Conservation (phyloP, 2,113 vertebrate genomes). For the Poicephalus gulielmi region DNA sequence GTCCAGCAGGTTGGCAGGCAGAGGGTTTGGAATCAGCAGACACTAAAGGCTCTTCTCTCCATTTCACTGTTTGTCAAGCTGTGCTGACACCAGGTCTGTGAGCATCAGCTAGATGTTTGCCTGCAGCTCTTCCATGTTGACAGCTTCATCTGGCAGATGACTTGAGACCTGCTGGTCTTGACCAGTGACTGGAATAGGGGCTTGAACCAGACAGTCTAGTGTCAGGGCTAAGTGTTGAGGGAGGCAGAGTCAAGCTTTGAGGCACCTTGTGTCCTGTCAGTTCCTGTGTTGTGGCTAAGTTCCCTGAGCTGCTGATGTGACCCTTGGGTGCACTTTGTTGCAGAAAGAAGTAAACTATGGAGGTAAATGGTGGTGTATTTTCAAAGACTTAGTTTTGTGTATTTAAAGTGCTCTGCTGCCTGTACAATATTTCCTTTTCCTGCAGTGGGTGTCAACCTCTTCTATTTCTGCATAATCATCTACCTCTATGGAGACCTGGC, state of each 20-base stretch:
- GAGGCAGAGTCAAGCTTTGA: not conserved
- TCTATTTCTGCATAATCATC: slow-evolving; percentile 98
- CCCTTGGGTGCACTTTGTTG: not conserved
- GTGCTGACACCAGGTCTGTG: not conserved
- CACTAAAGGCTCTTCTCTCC: not conserved
- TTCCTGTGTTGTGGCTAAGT: not conserved
- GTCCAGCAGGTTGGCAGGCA: not conserved
- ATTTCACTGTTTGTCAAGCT: not conserved
- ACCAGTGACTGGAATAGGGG: not conserved
- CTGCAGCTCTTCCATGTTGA: not conserved
- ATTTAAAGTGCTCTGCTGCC: not conserved
- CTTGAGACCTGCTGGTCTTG: not conserved
- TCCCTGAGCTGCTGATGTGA: not conserved
- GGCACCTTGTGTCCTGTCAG: fast-evolving
- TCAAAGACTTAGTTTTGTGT: not conserved
- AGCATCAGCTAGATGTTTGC: not conserved
- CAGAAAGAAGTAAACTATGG: not conserved
- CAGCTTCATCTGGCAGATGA: not conserved
- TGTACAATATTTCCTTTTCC: slow-evolving; percentile 24
- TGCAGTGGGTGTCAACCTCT: slow-evolving; percentile 96
- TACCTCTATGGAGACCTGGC: slow-evolving; percentile 98
- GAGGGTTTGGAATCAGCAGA: not conserved
- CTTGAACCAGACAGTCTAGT: not conserved
- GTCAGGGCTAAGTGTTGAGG: not conserved
- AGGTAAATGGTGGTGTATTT: not conserved